A percentile compares a stretch with the other conserved stretches of the same genome.
These are phyloP conservation scores for Halichoeres trimaculatus DNA, from an alignment of 2,113 vertebrate genomes.

Conservation along the genomic window DNA sequence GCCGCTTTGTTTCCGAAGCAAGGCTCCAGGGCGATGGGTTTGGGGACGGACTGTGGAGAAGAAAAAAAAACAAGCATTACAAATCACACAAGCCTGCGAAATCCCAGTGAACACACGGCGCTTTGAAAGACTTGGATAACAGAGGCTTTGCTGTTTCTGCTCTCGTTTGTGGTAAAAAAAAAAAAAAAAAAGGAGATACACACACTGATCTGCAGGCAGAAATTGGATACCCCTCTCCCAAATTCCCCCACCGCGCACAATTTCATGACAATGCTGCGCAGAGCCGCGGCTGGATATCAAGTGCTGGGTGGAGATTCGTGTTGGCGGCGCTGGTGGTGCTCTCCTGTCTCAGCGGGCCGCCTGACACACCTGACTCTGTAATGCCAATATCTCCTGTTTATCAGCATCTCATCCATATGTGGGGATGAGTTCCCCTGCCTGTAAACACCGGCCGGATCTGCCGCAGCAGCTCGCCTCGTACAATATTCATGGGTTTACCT, in stretches of 20 bases:
- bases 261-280: constrained; percentile 41
- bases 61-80: constrained; percentile 18
- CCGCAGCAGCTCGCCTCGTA: constrained; percentile 32
- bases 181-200: constrained; percentile 28
- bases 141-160: constrained; percentile 46
- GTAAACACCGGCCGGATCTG: constrained; percentile 53
- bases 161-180: constrained; percentile 59
- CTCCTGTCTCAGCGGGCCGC: constrained; percentile 33
- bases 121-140: constrained; percentile 39
- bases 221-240: constrained; percentile 35
- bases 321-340: neutral
- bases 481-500: constrained; percentile 68
- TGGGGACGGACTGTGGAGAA: constrained; percentile 88
- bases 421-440: constrained; percentile 35
- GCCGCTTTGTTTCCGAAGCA: constrained; percentile 98
- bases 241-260: constrained; percentile 36
- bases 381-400: constrained; percentile 54
- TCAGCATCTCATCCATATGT: constrained; percentile 64
- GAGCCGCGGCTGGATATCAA: constrained; percentile 40
- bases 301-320: constrained; percentile 49
- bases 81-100: constrained; percentile 38
- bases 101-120: constrained; percentile 33
- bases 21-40: constrained; percentile 97
- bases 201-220: constrained; percentile 51
- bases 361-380: constrained; percentile 48